phyloP scores from a whole-genome alignment of 2,888 invertebrate genomes.

The Meiosimyza decipiens region DNA sequence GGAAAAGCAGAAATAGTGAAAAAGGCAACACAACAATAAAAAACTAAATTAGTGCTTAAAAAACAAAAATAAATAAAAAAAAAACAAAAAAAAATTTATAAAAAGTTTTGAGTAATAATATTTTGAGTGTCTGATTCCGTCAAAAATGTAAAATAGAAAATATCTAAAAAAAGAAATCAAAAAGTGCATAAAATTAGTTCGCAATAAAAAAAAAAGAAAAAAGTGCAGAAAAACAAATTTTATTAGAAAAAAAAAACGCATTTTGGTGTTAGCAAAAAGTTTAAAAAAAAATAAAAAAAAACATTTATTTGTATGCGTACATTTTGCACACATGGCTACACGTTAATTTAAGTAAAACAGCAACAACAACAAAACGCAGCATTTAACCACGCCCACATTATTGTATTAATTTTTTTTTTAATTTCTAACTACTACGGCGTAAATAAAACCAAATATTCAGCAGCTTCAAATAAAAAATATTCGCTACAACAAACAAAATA shows the following conservation, averaged over 20 bases:
- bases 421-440: too few relatives aligned
- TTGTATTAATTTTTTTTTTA: too few relatives aligned
- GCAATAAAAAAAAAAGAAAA: not conserved
- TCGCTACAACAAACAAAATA: not conserved
- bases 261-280: not conserved
- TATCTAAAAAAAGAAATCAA: conserved; percentile 19
- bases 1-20: not conserved
- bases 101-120: too few relatives aligned
- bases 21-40: conserved; percentile 18
- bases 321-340: too few relatives aligned
- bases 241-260: conserved; percentile 4
- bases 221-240: not conserved
- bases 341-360: not conserved
- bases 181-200: not conserved
- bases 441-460: not conserved
- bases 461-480: conserved; percentile 17
- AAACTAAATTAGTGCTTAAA: conserved; percentile 24
- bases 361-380: not conserved
- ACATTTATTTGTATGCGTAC: not conserved
- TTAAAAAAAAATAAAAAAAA: conserved; percentile 2
- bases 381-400: not conserved
- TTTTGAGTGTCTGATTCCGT: too few relatives aligned
- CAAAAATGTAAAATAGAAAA: conserved; percentile 1
- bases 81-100: conserved; percentile 5
- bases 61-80: conserved; percentile 10